A percentile compares a stretch with the other conserved stretches of the same genome.
These are phyloP conservation scores for Sinocyclocheilus grahami DNA, from an alignment of 2,113 vertebrate genomes.

Conservation along the genomic window DNA sequence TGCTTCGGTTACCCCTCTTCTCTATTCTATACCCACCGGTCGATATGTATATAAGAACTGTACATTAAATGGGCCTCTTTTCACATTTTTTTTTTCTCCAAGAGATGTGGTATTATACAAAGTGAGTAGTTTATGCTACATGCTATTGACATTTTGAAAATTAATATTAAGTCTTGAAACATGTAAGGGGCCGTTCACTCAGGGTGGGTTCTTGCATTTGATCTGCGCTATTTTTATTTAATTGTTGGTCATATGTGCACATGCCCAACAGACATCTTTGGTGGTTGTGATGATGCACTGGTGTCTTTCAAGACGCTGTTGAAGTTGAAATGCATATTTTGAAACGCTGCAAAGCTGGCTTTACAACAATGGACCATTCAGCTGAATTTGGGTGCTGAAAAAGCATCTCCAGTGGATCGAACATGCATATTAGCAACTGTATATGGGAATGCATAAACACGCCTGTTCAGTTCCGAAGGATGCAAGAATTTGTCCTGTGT, in stretches of 20 bases:
- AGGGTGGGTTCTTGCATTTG: slow-evolving; percentile 2
- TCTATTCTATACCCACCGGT: slow-evolving; percentile 47
- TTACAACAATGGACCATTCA: not conserved
- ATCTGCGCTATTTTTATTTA: not conserved
- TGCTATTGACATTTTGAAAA: slow-evolving; percentile 62
- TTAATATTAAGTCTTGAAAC: slow-evolving; percentile 76
- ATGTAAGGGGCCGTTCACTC: slow-evolving; percentile 68
- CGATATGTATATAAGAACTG: slow-evolving; percentile 86
- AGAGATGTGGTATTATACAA: slow-evolving; percentile 81
- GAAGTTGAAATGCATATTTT: not conserved
- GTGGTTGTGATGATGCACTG: not conserved
- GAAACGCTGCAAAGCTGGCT: not conserved
- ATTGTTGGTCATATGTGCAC: not conserved
- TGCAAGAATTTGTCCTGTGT: not conserved
- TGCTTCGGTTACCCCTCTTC: slow-evolving; percentile 53
- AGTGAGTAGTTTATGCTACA: slow-evolving; percentile 79
- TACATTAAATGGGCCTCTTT: slow-evolving; percentile 86
- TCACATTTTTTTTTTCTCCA: slow-evolving; percentile 73
- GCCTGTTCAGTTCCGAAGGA: not conserved
- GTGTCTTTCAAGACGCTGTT: not conserved
- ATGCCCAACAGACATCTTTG: not conserved
- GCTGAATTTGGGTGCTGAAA: not conserved
- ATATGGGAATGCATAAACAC: not conserved
- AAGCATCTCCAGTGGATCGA: not conserved
- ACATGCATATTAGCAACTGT: slow-evolving; percentile 1